Conservation (phyloP, 2,888 invertebrate species). For the Trilocha varians region DNA sequence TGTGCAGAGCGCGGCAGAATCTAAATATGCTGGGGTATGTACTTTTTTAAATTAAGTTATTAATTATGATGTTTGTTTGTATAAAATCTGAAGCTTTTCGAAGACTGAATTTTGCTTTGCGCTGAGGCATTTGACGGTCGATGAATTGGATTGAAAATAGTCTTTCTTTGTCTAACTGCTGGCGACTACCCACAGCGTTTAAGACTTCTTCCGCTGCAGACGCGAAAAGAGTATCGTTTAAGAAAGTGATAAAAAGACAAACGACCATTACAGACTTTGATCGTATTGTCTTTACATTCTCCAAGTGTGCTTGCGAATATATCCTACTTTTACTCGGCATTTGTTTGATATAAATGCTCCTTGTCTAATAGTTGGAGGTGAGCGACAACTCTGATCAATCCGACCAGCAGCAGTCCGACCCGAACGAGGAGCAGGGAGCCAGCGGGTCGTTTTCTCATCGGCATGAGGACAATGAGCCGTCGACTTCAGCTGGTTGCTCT, state of each 20-base stretch:
- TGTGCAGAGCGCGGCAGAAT: conserved; percentile 9
- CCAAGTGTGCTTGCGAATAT: background rate
- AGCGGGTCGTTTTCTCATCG: too few relatives aligned
- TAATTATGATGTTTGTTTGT: too few relatives aligned
- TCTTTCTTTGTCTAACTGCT: too few relatives aligned
- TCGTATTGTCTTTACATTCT: background rate
- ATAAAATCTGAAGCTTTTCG: too few relatives aligned
- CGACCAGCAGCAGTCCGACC: too few relatives aligned
- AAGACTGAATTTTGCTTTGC: too few relatives aligned
- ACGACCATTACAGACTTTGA: too few relatives aligned
- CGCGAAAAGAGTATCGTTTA: background rate
- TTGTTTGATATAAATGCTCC: background rate
- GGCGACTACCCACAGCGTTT: background rate
- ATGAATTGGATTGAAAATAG: too few relatives aligned
- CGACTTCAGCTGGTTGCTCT: background rate
- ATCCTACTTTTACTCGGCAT: background rate
- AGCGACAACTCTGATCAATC: background rate
- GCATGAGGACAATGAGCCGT: background rate
- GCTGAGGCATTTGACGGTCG: too few relatives aligned
- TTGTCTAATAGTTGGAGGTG: background rate
- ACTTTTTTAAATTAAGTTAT: background rate
- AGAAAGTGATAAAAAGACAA: background rate
- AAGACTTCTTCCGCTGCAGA: background rate
- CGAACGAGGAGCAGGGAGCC: background rate
- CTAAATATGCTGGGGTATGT: background rate